These are phyloP conservation scores for Turritopsis dohrnii DNA, from an alignment of 30 jellyfish, hydroid and myxozoan genomes.

Conservation along the genomic window DNA sequence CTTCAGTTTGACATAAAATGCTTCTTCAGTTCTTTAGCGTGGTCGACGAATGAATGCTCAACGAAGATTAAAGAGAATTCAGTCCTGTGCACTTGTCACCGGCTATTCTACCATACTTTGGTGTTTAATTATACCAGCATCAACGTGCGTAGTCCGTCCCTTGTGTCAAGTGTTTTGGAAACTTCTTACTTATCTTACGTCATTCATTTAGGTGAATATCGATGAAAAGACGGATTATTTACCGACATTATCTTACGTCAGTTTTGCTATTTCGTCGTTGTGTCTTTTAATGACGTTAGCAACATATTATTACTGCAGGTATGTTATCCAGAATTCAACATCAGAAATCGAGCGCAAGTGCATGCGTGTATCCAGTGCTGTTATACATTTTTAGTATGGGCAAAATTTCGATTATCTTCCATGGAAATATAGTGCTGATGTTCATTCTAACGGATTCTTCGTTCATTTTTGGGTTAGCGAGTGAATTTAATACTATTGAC, in stretches of 20 bases:
- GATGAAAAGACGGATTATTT: background rate
- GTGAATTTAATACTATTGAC: background rate
- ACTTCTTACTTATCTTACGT: background rate
- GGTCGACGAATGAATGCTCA: background rate
- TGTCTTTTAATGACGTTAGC: slow-evolving; percentile 7
- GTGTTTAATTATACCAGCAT: background rate
- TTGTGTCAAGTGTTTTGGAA: background rate
- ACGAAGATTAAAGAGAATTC: background rate
- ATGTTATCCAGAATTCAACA: background rate
- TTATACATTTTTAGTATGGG: background rate
- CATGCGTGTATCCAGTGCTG: no score
- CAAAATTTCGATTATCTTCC: background rate
- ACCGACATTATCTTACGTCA: slow-evolving; percentile 18
- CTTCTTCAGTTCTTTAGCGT: background rate
- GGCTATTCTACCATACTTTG: background rate
- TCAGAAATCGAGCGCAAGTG: no score
- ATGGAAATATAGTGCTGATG: background rate
- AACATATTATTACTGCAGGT: slow-evolving; percentile 9
- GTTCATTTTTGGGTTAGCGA: slow-evolving; percentile 4
- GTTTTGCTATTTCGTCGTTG: slow-evolving; percentile 28
- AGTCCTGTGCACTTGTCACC: background rate
- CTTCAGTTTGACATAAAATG: background rate
- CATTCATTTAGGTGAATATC: background rate
- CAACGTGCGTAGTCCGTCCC: background rate
- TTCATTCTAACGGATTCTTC: background rate